Percentiles rank a stretch among this genome's conserved stretches.
Conservation (phyloP, 2,888 invertebrate genomes). For the Leptinotarsa juncta region DNA sequence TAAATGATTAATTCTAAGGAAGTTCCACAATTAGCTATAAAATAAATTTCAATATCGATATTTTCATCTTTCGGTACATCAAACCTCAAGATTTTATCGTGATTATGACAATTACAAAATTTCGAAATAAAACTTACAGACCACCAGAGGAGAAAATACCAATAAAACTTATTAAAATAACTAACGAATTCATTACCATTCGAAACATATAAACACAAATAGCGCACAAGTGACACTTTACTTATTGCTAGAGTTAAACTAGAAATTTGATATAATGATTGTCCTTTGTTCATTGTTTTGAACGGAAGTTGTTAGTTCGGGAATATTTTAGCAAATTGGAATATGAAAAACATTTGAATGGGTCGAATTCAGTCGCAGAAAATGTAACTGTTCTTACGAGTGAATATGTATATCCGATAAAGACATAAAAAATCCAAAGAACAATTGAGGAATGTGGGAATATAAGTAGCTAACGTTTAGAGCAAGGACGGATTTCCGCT, state of each 20-base stretch:
- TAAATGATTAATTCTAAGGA: no score
- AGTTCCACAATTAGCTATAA: no score
- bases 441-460: no score
- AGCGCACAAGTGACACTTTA: neutral
- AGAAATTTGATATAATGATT: neutral
- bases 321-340: neutral
- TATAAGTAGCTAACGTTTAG: no score
- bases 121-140: neutral
- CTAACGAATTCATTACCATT: neutral
- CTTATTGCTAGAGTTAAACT: constrained; percentile 1
- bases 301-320: constrained; percentile 18
- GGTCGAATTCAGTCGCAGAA: neutral
- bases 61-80: no score
- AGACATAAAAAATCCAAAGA: no score
- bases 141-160: neutral
- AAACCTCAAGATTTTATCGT: no score
- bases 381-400: neutral
- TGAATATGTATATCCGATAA: no score
- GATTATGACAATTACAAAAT: neutral
- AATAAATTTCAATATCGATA: no score
- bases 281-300: neutral
- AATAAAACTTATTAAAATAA: neutral
- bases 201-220: neutral
- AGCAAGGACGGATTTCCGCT: no score
- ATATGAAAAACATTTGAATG: neutral